phyloP scores from a whole-genome alignment of 2,113 vertebrate species.

The Nanger granti region DNA sequence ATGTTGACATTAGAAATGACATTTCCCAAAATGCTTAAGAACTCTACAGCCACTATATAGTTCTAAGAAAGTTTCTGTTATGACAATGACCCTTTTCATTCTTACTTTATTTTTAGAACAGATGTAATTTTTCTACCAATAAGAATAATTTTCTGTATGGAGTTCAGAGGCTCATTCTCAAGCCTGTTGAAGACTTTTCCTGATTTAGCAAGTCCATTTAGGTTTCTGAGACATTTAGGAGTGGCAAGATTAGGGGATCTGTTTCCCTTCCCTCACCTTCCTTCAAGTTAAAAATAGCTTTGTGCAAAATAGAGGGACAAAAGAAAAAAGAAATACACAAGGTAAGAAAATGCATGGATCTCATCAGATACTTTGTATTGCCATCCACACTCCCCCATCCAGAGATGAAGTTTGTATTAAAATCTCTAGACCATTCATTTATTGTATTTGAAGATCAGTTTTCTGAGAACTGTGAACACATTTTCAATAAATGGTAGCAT shows the following conservation, averaged over 20 bases:
- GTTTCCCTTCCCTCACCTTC: not conserved
- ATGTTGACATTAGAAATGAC: not conserved
- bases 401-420: not conserved
- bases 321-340: not conserved
- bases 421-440: not conserved
- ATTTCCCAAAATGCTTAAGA: not conserved
- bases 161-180: slow-evolving; percentile 5
- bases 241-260: not conserved
- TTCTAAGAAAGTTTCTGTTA: not conserved
- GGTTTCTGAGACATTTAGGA: not conserved
- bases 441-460: not conserved
- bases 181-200: not conserved
- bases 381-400: too few relatives aligned
- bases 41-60: not conserved
- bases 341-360: not conserved
- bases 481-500: not conserved
- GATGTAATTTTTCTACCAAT: not conserved
- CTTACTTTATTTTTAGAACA: slow-evolving; percentile 6
- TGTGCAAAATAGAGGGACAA: not conserved
- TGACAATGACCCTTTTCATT: not conserved
- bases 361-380: not conserved
- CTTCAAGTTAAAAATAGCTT: slow-evolving; percentile 27
- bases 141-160: slow-evolving; percentile 12
- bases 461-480: not conserved
- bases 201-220: slow-evolving; percentile 2